Evolutionary conservation across 1,140 invertebrate species (phyloP).

Genomic region (Vanessa atalanta): DNA sequence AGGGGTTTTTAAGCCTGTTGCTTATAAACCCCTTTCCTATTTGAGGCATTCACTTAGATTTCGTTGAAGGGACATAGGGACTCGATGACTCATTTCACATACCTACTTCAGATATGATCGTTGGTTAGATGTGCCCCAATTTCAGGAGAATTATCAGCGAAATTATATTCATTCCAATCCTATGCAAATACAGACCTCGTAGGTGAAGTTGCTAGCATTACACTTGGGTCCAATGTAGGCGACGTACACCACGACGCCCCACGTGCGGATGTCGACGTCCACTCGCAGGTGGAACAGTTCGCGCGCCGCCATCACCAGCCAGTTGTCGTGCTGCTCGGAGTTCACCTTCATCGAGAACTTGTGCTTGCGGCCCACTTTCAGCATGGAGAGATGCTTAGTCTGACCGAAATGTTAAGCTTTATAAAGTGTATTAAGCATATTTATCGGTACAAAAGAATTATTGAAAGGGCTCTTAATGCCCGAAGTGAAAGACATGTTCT

Average conservation of each 20-base stretch:
- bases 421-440: neutral
- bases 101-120: too few relatives aligned
- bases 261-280: conserved; percentile 54
- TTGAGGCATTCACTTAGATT: too few relatives aligned
- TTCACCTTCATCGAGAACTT: conserved; percentile 60
- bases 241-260: conserved; percentile 55
- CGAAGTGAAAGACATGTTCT: too few relatives aligned
- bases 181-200: conserved; percentile 50
- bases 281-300: conserved; percentile 62
- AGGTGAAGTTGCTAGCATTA: conserved; percentile 53
- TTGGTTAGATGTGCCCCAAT: too few relatives aligned
- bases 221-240: conserved; percentile 66
- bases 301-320: conserved; percentile 53
- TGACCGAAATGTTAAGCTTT: conserved; percentile 1
- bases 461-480: too few relatives aligned
- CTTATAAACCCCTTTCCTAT: too few relatives aligned
- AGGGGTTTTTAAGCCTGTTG: too few relatives aligned
- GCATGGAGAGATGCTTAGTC: conserved; percentile 39
- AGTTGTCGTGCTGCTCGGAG: conserved; percentile 54
- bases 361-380: conserved; percentile 54
- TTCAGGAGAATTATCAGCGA: too few relatives aligned
- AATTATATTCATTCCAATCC: too few relatives aligned
- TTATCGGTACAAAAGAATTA: too few relatives aligned
- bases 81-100: too few relatives aligned
- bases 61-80: too few relatives aligned